Percentiles rank a stretch among this genome's conserved stretches.
phyloP scores from a whole-genome alignment of 2,888 invertebrate genomes.

The Agrotis puta region DNA sequence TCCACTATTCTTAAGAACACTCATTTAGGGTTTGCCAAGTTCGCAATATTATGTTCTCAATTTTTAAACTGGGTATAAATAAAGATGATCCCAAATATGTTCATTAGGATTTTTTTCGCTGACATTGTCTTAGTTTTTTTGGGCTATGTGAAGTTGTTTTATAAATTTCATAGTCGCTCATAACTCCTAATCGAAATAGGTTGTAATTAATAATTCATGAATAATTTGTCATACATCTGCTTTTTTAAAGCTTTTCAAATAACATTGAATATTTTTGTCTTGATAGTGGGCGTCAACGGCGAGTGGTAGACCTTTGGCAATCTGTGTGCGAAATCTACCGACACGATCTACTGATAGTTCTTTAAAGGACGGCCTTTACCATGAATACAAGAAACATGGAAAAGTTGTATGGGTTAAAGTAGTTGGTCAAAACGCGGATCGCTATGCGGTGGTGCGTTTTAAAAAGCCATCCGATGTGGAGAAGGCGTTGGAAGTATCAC shows the following conservation, averaged over 20 bases:
- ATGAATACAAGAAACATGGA: slow-evolving; percentile 99
- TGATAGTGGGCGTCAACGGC: slow-evolving; percentile 92
- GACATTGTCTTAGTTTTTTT: background rate
- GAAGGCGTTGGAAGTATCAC: slow-evolving; percentile 98
- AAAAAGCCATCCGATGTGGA: slow-evolving; percentile 99
- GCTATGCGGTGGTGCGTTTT: slow-evolving; percentile 98
- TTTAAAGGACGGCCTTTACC: slow-evolving; percentile 98
- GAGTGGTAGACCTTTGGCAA: slow-evolving; percentile 94
- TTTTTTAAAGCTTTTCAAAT: slow-evolving; percentile 47
- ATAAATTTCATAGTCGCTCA: background rate
- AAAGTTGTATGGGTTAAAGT: slow-evolving; percentile 99
- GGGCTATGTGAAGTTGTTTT: slow-evolving; percentile 1
- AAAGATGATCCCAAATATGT: background rate
- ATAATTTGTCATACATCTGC: slow-evolving; percentile 22
- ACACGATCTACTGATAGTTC: slow-evolving; percentile 97
- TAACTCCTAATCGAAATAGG: slow-evolving; percentile 1
- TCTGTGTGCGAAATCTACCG: slow-evolving; percentile 97
- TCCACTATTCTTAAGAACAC: background rate
- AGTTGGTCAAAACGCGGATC: slow-evolving; percentile 96
- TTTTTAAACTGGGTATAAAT: background rate
- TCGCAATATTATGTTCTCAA: background rate
- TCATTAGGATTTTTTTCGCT: background rate
- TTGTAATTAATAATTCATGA: slow-evolving; percentile 30
- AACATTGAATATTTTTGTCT: slow-evolving; percentile 64
- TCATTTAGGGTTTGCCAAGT: background rate